Evolutionary conservation across 2,113 vertebrate species (phyloP).

Genomic region (Alligator mississippiensis): DNA sequence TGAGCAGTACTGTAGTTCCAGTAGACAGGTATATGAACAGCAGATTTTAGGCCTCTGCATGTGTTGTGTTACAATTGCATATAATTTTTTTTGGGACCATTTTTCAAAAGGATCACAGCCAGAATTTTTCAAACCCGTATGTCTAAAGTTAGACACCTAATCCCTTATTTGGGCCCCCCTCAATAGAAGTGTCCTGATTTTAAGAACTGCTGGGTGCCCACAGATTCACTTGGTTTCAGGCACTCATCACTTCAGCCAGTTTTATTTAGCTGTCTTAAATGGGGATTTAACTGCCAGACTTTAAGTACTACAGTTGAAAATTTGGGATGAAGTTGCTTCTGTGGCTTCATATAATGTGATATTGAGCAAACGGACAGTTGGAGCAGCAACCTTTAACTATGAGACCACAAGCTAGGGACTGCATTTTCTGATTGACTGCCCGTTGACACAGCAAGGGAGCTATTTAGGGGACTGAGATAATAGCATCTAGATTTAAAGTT

Average conservation of each 20-base stretch:
- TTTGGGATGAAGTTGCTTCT: constrained; percentile 33
- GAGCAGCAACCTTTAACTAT: neutral
- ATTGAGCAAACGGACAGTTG: constrained; percentile 18
- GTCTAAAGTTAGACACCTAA: neutral
- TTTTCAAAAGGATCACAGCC: neutral
- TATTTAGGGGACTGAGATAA: neutral
- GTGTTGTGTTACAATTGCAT: neutral
- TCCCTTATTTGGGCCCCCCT: neutral
- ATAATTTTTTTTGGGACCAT: constrained; percentile 3
- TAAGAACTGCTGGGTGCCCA: neutral
- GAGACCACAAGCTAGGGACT: neutral
- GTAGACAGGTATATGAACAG: neutral
- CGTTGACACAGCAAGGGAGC: neutral
- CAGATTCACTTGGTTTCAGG: neutral
- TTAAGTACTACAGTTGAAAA: neutral
- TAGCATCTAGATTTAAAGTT: neutral
- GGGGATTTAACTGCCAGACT: neutral
- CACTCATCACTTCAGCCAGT: neutral
- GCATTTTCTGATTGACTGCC: neutral
- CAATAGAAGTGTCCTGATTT: neutral
- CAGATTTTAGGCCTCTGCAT: neutral
- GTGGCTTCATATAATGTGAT: neutral
- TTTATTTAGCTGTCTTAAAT: constrained; percentile 28
- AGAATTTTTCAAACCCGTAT: neutral
- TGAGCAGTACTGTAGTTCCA: neutral